Percentiles rank a stretch among this genome's conserved stretches.
These are phyloP conservation scores for Gryon sp. DNA, from an alignment of 1,140 invertebrate species.

Conservation along the genomic window DNA sequence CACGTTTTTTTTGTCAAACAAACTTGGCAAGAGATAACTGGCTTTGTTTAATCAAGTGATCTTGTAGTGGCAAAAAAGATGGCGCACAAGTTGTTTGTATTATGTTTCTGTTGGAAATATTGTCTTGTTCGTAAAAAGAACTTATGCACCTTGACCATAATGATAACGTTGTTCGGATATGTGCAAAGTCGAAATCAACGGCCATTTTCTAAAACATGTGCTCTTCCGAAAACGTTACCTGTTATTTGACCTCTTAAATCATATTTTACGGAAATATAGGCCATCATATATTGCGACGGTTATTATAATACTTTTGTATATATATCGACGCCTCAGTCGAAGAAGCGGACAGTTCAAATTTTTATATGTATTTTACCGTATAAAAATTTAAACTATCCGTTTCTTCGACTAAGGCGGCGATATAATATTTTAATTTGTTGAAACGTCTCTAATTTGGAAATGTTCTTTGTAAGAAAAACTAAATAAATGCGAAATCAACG, in stretches of 20 bases:
- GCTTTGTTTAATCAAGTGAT: slow-evolving; percentile 4
- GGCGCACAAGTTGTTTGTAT: background rate
- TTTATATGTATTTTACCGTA: no score
- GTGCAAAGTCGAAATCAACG: slow-evolving; percentile 31
- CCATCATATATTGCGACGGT: slow-evolving; percentile 26
- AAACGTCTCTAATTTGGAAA: no score
- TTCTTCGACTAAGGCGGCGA: no score
- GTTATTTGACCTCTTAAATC: slow-evolving; percentile 42
- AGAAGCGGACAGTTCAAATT: no score
- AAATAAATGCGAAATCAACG: no score
- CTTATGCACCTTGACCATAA: slow-evolving; percentile 34
- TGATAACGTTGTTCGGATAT: slow-evolving; percentile 38
- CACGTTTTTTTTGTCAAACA: slow-evolving; percentile 8
- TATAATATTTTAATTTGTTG: no score
- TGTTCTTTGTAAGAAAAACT: no score
- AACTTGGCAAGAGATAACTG: slow-evolving; percentile 41
- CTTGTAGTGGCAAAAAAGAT: background rate
- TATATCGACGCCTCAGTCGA: background rate
- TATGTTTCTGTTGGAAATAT: slow-evolving; percentile 32
- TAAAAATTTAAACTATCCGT: no score
- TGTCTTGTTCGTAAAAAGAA: slow-evolving; percentile 27
- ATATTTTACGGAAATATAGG: slow-evolving; percentile 22
- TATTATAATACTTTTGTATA: slow-evolving; percentile 11
- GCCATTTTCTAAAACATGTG: slow-evolving; percentile 4
- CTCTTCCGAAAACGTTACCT: slow-evolving; percentile 19